Evolutionary conservation across 2,888 invertebrate species (phyloP), one percentile per base, ranked within the genome.

Genomic region (Metalampra italica): DNA sequence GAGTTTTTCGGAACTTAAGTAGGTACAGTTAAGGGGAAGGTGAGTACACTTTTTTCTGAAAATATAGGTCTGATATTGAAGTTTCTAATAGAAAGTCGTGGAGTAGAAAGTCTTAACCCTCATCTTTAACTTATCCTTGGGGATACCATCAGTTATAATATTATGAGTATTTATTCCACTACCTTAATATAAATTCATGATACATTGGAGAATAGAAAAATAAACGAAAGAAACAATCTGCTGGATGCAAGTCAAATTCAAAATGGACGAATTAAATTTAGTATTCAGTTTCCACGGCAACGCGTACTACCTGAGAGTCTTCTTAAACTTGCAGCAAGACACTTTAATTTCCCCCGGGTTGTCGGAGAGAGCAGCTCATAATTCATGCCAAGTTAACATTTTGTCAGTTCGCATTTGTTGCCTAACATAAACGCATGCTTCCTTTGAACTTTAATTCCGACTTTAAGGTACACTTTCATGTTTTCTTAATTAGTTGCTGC

Each of bases 321-420:
- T 78, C 82, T 84, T 82, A 80, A 86, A 87, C 78, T 85, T 87
- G 77, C 81, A 80, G 74, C 79, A 83, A 88, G 87, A 82, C 82
- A 84, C 82, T 86, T 85, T 89, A 88, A 89, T 89, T 89, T 89
- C 88, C 88, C 85, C 54, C 53, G 82, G 78, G 83, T 71, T 64
- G 68, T 59, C 60, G 54, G 60, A 58, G 61, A 59, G 75, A 68
- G 75, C 63, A 72, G 68, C 80, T 84, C 86, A 88, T 89, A 89
- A 87, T 85, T 89, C 87, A 88, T 85, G 80, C 83, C 66, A 70
- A 82, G 82, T 84, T 85, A 83, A 81, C 85, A 79, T 88, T 88
- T 85, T 87, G 88, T 87, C 88, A 85, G 88, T 81, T 83, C 74
- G 69, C 74, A 80, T 83, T 87, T 81, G 81, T 80, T 80, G 75